phyloP scores from a whole-genome alignment of 2,888 invertebrate species.

The Halictus ligatus region DNA sequence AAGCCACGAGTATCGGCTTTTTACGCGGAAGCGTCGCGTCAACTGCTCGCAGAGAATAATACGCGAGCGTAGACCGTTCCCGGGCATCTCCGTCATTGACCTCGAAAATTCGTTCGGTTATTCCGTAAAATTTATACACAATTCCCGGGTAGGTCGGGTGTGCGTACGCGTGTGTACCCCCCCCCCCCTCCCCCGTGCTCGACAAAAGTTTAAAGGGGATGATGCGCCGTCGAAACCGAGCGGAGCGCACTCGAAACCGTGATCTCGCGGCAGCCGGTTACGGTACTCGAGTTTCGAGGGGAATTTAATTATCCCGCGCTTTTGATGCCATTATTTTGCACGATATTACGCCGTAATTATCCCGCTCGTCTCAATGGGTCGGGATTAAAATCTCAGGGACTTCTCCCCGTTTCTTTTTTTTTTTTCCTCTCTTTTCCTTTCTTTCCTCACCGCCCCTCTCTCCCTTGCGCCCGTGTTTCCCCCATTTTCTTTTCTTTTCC shows the following conservation, averaged over 20 bases:
- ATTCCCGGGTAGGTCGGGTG: not conserved
- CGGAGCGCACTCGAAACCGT: slow-evolving; percentile 49
- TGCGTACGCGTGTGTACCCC: not conserved
- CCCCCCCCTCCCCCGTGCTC: not conserved
- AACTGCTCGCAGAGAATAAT: not conserved
- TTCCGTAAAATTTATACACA: slow-evolving; percentile 49
- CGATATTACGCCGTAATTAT: slow-evolving; percentile 73
- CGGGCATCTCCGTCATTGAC: slow-evolving; percentile 40
- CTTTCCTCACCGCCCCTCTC: not conserved
- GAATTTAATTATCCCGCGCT: slow-evolving; percentile 76
- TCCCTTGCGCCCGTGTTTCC: not conserved
- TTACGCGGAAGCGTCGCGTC: not conserved
- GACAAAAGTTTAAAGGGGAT: slow-evolving; percentile 60
- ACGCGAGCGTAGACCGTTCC: not conserved
- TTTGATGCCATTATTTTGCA: slow-evolving; percentile 74
- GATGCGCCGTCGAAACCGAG: slow-evolving; percentile 41
- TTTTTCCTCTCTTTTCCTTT: not conserved
- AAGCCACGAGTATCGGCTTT: not conserved
- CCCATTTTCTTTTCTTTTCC: not conserved
- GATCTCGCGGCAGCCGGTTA: slow-evolving; percentile 40
- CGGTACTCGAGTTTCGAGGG: slow-evolving; percentile 56
- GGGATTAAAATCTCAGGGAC: slow-evolving; percentile 66
- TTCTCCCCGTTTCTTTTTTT: slow-evolving; percentile 5
- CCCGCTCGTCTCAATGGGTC: slow-evolving; percentile 64
- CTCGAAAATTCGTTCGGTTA: slow-evolving; percentile 44